A percentile compares a stretch with the other conserved stretches of the same genome.
These are phyloP conservation scores for Cantharis nigra DNA, from an alignment of 2,888 invertebrate species.

Conservation along the genomic window DNA sequence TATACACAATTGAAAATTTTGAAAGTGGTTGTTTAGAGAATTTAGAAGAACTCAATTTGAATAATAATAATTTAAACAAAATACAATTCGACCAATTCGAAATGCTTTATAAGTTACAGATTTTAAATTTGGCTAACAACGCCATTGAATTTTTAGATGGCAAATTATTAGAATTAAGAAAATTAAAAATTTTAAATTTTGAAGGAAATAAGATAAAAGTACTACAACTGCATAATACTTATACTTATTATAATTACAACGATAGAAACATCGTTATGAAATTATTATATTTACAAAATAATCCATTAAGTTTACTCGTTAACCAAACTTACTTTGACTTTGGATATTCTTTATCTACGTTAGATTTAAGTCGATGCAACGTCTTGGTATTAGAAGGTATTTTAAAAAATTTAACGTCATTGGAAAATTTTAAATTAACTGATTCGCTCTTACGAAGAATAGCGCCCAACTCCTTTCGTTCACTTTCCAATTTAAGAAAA, in stretches of 20 bases:
- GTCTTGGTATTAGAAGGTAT: background rate
- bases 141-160: background rate
- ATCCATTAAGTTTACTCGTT: background rate
- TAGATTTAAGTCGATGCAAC: background rate
- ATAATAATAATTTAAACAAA: slow-evolving; percentile 38
- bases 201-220: background rate
- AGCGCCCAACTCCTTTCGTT: background rate
- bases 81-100: slow-evolving; percentile 1
- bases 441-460: background rate
- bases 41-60: slow-evolving; percentile 47
- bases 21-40: slow-evolving; percentile 38
- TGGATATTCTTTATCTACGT: background rate
- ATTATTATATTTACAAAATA: background rate
- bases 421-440: background rate
- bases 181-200: slow-evolving; percentile 1
- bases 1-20: background rate
- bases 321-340: background rate
- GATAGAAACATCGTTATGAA: background rate
- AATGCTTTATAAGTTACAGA: background rate
- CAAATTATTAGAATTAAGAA: background rate
- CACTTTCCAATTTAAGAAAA: background rate
- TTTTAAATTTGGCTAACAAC: slow-evolving; percentile 1
- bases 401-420: background rate
- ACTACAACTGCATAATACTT: background rate
- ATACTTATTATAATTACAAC: background rate